Evolutionary conservation across 92 coral and sea anemone genomes (phyloP).

Genomic region (Epizoanthus rinbou): DNA sequence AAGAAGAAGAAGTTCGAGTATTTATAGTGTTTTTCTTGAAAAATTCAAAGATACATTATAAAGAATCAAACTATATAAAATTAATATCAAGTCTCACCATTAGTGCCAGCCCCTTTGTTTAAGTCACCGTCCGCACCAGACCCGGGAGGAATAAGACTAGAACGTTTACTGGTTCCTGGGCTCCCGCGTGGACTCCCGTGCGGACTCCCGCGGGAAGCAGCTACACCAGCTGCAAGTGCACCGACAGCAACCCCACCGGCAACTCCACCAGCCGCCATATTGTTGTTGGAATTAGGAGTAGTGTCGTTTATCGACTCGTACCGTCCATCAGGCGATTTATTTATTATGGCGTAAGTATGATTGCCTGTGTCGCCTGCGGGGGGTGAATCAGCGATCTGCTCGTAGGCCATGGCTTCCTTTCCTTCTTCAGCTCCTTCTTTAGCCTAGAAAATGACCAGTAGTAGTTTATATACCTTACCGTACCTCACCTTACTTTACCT

Average conservation of each 20-base stretch:
- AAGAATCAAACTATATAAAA: too few relatives aligned
- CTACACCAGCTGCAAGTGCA: conserved; percentile 3
- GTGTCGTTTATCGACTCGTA: not conserved
- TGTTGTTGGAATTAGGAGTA: not conserved
- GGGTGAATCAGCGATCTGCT: not conserved
- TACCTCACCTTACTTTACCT: not conserved
- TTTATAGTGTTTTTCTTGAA: too few relatives aligned
- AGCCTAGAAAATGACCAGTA: not conserved
- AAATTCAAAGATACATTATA: too few relatives aligned
- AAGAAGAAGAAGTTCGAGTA: too few relatives aligned
- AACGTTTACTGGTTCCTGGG: conserved; percentile 5
- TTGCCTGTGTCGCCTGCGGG: not conserved
- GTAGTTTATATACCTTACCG: not conserved
- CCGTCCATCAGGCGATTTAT: not conserved
- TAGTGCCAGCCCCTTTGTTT: not conserved
- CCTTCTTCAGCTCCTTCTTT: not conserved
- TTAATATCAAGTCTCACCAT: not conserved
- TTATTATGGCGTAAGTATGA: not conserved
- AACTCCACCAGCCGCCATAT: not conserved
- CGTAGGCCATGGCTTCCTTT: not conserved
- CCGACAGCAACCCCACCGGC: conserved; percentile 28
- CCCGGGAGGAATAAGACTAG: conserved; percentile 4
- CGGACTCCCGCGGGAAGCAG: conserved; percentile 21
- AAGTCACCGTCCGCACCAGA: not conserved
- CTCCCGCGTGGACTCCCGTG: conserved; percentile 16